Evolutionary conservation across 2,113 vertebrate species (phyloP).

Genomic region (Toxotes jaculatrix): DNA sequence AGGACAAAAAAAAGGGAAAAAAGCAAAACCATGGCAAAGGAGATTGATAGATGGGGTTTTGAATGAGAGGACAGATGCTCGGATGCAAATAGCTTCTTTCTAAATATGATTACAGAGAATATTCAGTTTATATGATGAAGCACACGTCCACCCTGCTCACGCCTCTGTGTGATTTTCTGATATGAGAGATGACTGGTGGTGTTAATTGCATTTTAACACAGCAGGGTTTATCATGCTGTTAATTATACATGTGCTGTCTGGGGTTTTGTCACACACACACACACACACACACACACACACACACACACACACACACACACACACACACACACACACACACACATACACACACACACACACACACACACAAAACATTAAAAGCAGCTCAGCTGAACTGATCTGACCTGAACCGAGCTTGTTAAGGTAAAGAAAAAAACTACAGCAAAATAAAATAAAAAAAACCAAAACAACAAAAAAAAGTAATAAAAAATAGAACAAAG

Average conservation of each 20-base stretch:
- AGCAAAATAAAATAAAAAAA: neutral
- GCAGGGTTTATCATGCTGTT: constrained; percentile 57
- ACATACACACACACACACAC: too few relatives aligned
- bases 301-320: too few relatives aligned
- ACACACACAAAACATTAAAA: constrained; percentile 10
- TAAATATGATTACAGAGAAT: constrained; percentile 61
- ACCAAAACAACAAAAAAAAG: neutral
- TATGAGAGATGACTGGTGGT: constrained; percentile 62
- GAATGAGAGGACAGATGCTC: constrained; percentile 48
- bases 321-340: too few relatives aligned
- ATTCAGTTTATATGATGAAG: constrained; percentile 62
- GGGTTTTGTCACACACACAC: constrained; percentile 17
- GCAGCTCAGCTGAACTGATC: constrained; percentile 17
- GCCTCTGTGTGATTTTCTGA: constrained; percentile 54
- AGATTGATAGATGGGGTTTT: constrained; percentile 37
- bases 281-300: neutral
- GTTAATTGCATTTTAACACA: constrained; percentile 72
- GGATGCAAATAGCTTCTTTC: constrained; percentile 50
- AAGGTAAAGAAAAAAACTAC: neutral
- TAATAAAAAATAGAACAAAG: neutral
- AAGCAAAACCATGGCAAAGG: neutral
- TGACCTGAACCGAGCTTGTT: constrained; percentile 29
- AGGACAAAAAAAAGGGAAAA: neutral
- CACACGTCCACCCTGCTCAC: constrained; percentile 53
- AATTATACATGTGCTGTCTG: constrained; percentile 51